Conservation (phyloP, 2,797 vertebrate species). For the Emydoidea blandingii region DNA sequence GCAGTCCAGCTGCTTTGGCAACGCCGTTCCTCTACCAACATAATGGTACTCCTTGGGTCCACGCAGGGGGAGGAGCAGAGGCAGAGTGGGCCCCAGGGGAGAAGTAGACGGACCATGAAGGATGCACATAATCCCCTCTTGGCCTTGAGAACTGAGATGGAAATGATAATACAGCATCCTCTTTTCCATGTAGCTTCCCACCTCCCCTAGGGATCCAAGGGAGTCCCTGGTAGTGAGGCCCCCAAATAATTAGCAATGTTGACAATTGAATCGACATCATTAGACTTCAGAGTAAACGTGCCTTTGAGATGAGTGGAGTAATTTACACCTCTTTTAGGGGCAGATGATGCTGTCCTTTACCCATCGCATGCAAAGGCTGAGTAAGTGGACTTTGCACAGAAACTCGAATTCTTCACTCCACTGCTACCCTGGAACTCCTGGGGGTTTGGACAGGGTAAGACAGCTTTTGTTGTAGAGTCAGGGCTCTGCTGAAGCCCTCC, state of each 20-base stretch:
- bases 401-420: rapidly evolving
- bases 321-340: background rate
- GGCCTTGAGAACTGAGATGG: background rate
- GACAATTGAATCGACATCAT: rapidly evolving
- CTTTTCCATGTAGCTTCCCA: background rate
- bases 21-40: background rate
- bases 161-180: background rate
- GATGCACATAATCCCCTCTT: rapidly evolving
- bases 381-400: background rate
- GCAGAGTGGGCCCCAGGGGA: background rate
- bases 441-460: rapidly evolving
- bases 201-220: background rate
- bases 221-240: rapidly evolving
- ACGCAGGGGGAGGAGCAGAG: background rate
- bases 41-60: background rate
- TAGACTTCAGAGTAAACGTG: background rate
- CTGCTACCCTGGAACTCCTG: rapidly evolving
- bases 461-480: background rate
- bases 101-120: background rate
- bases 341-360: background rate
- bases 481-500: background rate
- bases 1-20: background rate
- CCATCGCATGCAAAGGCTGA: rapidly evolving
- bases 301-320: background rate
- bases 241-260: background rate